Base-by-base conservation (phyloP, 2,797 vertebrate genomes). In the Rhinella marina region DNA sequence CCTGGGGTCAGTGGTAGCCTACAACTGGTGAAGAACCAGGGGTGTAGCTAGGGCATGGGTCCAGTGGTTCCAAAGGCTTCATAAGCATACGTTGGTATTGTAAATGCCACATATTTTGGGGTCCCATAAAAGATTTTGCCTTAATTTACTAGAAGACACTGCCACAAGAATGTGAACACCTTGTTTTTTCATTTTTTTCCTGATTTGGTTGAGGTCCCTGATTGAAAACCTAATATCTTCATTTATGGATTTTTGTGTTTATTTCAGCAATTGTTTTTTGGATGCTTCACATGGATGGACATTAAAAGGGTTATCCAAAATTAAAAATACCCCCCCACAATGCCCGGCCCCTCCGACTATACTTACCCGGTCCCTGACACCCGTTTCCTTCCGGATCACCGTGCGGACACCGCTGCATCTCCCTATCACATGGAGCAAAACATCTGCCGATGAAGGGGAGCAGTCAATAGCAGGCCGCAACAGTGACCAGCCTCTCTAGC, bases 221-320 rank as follows among this genome's bases (percentile, higher is more conserved):
- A 41, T 56, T 73, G 29, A 4, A 21, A 48, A 25, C 4, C 54
- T 1, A n/a, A n/a, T n/a, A n/a, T 48, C 59, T 48, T 11, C 57
- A 32, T 73, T 11, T 9, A 16, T 61, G 8, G 21, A 75, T 57
- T 19, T 66, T n/a, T 64, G 80, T 41, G 59, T n/a, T 75, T 48
- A 61, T 75, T 75, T 84, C 61, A 70, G 70, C 82, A 84, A 84
- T 72, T 16, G 17, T 57, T 83, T 81, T 64, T 23, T 16, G 29
- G 29, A 41, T 16, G 41, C 19, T 12, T 81, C 23, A 81, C 29
- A 54, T 77, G 12, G 11, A 52, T n/a, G 41, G 23, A 76, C 48
- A n/a, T 76, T 76, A 52, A n/a, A 1, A 21, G 10, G 11, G n/a
- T n/a, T n/a, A n/a, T n/a, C n/a, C n/a, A n/a, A n/a, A n/a, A n/a